Conservation (phyloP, 1,140 invertebrate genomes). For the Pissodes strobi region DNA sequence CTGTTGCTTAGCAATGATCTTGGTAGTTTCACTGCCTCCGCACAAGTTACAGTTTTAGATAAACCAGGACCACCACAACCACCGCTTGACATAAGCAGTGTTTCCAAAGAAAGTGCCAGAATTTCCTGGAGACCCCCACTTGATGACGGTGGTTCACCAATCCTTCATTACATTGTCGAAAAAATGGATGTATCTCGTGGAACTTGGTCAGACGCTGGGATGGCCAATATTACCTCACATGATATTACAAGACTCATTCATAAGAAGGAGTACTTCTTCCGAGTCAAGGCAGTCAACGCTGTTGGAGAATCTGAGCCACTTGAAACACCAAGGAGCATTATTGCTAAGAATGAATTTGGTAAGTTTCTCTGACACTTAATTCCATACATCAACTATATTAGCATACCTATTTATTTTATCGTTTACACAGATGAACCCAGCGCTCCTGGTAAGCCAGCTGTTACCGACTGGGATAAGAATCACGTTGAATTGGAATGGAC, state of each 20-base stretch:
- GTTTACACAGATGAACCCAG: constrained; percentile 88
- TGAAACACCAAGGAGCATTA: constrained; percentile 81
- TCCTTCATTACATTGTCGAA: constrained; percentile 95
- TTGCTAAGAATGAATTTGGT: constrained; percentile 92
- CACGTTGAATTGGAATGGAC: constrained; percentile 91
- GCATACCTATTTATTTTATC: constrained; percentile 29
- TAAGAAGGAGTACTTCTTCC: constrained; percentile 91
- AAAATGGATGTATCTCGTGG: constrained; percentile 96
- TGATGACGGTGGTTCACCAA: constrained; percentile 91
- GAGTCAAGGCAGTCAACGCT: constrained; percentile 90
- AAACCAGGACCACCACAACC: constrained; percentile 85
- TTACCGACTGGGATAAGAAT: constrained; percentile 91
- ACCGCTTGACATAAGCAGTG: constrained; percentile 80
- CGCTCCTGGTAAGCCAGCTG: constrained; percentile 85
- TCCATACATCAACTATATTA: constrained; percentile 21
- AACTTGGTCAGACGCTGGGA: constrained; percentile 93
- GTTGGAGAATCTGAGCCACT: constrained; percentile 93
- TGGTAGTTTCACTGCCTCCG: constrained; percentile 78
- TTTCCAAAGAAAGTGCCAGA: constrained; percentile 89
- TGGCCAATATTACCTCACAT: constrained; percentile 80
- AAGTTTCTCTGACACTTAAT: constrained; percentile 18
- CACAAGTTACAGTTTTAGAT: constrained; percentile 87
- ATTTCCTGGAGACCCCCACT: constrained; percentile 81
- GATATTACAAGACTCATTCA: constrained; percentile 87
- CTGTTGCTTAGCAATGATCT: constrained; percentile 84